These are phyloP conservation scores for Macquaria australasica DNA, from an alignment of 2,113 vertebrate species.

Conservation along the genomic window DNA sequence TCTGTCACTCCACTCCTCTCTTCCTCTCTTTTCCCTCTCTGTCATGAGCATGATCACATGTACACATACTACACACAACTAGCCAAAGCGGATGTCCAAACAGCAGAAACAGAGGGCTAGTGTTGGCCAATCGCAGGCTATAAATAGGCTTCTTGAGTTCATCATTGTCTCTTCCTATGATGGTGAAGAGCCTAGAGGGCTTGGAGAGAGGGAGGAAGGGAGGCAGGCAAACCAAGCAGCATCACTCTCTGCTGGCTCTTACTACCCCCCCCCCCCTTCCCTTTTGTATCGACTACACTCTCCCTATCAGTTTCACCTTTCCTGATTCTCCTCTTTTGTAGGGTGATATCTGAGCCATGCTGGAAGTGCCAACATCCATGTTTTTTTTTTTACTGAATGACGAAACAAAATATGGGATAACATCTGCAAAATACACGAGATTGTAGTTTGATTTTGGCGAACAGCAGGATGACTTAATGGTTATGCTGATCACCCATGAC, in stretches of 20 bases:
- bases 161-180: conserved; percentile 79
- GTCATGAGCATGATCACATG: conserved; percentile 64
- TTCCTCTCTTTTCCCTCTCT: conserved; percentile 41
- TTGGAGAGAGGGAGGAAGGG: conserved; percentile 47
- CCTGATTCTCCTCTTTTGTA: conserved; percentile 3
- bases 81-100: conserved; percentile 70
- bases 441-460: background rate
- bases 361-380: background rate
- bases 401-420: background rate
- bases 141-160: conserved; percentile 80
- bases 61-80: conserved; percentile 49
- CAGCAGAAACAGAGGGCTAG: conserved; percentile 72
- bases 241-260: conserved; percentile 47
- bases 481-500: background rate
- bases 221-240: conserved; percentile 62
- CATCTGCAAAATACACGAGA: background rate
- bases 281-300: conserved; percentile 14
- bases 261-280: background rate
- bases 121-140: conserved; percentile 73
- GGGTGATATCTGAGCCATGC: conserved; percentile 20
- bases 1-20: conserved; percentile 52
- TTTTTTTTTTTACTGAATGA: conserved; percentile 14
- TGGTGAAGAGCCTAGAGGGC: conserved; percentile 71
- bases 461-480: background rate
- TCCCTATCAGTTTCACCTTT: conserved; percentile 51